Evolutionary conservation across 2,888 invertebrate genomes (phyloP), one percentile per base, ranked within the genome.

Genomic region (Abrostola triplasia): DNA sequence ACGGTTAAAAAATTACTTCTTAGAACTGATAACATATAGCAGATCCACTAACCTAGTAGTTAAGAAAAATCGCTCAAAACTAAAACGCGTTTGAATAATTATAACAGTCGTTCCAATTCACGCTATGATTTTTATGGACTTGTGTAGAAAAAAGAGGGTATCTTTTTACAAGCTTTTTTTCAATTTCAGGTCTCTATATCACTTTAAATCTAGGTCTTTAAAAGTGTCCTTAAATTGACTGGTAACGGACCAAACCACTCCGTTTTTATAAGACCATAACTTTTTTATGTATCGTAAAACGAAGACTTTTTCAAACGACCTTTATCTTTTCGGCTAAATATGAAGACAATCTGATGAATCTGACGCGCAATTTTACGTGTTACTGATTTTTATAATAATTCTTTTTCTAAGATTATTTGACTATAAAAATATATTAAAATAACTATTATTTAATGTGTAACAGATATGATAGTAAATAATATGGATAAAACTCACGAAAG

Each of bases 251-350:
- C 49, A 58, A 64, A 60, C 51, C 64, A 73, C 74, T 72, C 59
- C 58, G 44, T 52, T 49, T 73, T 72, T 73, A 47, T 73, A 72
- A 57, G 71, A 60, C 64, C 70, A 69, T 64, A 69, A 69, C 55
- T 55, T 41, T 42, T 69, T 69, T 64, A 72, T 60, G 74, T 13
- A 44, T 44, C 64, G 60, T 69, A 64, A 72, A 72, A 54, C 24
- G 44, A 47, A 24, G 44, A 47, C 24, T 47, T 47, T 47, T 47
- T 47, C 44, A 47, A 47, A 47, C 44, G 44, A 47, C 44, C 44
- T 47, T 47, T 47, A 47, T 47, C 44, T 47, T 47, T 47, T 47
- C 24, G 44, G 44, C 44, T 47, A 47, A 47, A 47, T 47, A 47
- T 47, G 44, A 24, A 24, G 24, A 24, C 24, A 24, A 24, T 24